Percentiles rank a stretch among this genome's conserved stretches.
These are phyloP conservation scores for Nipponacmea schrenckii DNA, from an alignment of 2,888 invertebrate genomes.

Conservation along the genomic window DNA sequence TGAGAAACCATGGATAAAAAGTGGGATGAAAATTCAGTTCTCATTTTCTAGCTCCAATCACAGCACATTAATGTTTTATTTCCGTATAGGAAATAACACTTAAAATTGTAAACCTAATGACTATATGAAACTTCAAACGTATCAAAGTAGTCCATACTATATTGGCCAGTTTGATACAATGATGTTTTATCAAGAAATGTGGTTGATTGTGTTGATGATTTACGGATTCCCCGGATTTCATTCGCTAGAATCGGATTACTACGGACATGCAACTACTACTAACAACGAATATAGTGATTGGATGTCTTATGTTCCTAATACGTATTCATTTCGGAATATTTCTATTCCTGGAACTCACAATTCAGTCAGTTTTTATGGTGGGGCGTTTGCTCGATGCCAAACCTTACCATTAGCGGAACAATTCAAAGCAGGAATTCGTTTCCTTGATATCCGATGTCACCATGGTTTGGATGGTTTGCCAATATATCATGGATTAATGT, in stretches of 20 bases:
- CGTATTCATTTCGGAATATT: background rate
- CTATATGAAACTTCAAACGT: too few relatives aligned
- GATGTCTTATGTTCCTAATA: background rate
- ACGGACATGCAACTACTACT: background rate
- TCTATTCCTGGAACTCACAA: constrained; percentile 3
- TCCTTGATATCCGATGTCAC: background rate
- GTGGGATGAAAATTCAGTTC: too few relatives aligned
- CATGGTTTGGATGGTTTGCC: background rate
- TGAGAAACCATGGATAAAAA: too few relatives aligned
- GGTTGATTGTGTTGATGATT: too few relatives aligned
- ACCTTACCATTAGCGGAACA: background rate
- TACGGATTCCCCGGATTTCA: too few relatives aligned
- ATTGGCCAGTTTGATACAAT: too few relatives aligned
- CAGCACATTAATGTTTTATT: too few relatives aligned
- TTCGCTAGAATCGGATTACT: background rate
- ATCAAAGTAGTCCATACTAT: too few relatives aligned
- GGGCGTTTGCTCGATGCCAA: background rate
- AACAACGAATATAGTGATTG: background rate
- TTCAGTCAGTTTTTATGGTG: background rate
- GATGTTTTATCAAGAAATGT: too few relatives aligned
- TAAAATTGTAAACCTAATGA: too few relatives aligned
- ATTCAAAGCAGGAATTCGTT: background rate
- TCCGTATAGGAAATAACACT: too few relatives aligned
- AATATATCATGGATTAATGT: background rate
- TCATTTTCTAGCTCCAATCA: too few relatives aligned